Evolutionary conservation across 1,140 invertebrate species (phyloP).

Genomic region (Melanaphis sacchari): DNA sequence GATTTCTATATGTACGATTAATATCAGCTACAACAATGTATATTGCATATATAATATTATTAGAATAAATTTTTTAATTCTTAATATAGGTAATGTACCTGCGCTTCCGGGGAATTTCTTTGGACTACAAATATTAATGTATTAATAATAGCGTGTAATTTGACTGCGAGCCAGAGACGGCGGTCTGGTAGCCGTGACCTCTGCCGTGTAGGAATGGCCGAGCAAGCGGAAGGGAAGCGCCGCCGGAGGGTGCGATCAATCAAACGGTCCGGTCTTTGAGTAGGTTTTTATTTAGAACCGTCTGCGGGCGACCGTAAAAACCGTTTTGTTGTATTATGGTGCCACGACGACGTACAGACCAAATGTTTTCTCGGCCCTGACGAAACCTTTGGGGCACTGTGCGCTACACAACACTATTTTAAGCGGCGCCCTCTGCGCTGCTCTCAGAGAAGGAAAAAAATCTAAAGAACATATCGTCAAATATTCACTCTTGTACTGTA

Average conservation of each 20-base stretch:
- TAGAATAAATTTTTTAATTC: not conserved
- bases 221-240: not conserved
- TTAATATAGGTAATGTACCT: not conserved
- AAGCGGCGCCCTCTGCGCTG: not conserved
- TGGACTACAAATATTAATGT: not conserved
- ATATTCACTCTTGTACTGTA: not conserved
- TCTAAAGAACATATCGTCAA: not conserved
- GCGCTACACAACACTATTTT: not conserved
- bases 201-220: not conserved
- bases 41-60: not conserved
- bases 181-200: slow-evolving; percentile 39
- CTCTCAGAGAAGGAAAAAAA: not conserved
- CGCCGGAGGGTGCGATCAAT: slow-evolving; percentile 21
- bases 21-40: not conserved
- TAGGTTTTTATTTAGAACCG: slow-evolving; percentile 51
- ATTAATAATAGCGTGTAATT: slow-evolving; percentile 40
- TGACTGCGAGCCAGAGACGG: slow-evolving; percentile 21
- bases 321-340: not conserved
- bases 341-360: not conserved
- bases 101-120: not conserved
- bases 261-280: slow-evolving; percentile 33
- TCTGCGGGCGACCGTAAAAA: slow-evolving; percentile 22
- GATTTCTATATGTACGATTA: not conserved
- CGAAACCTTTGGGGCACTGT: slow-evolving; percentile 6
- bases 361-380: slow-evolving; percentile 5